Evolutionary conservation across 2,888 invertebrate species (phyloP).

Genomic region (Papilio gigon): DNA sequence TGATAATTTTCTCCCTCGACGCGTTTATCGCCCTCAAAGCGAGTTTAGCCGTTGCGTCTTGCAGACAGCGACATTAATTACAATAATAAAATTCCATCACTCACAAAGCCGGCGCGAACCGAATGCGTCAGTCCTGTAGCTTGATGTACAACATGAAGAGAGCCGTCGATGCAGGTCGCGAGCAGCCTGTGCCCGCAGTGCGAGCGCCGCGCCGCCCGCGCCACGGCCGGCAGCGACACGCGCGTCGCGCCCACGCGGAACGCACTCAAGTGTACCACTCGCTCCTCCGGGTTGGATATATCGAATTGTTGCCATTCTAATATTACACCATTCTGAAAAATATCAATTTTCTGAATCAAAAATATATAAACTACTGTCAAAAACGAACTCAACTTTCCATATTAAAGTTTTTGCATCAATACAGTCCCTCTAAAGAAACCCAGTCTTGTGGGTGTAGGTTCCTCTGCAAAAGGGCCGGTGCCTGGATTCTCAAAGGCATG

Average conservation of each 20-base stretch:
- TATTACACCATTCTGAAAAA: slow-evolving; percentile 65
- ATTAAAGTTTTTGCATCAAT: too few relatives aligned
- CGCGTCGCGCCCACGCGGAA: slow-evolving; percentile 80
- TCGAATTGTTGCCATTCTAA: slow-evolving; percentile 88
- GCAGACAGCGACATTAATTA: too few relatives aligned
- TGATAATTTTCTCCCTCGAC: too few relatives aligned
- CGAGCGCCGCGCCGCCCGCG: slow-evolving; percentile 83
- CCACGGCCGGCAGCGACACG: slow-evolving; percentile 80
- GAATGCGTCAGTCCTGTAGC: slow-evolving; percentile 88
- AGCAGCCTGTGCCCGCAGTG: slow-evolving; percentile 88
- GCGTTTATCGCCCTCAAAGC: too few relatives aligned
- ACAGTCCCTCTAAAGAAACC: too few relatives aligned
- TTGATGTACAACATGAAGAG: slow-evolving; percentile 90
- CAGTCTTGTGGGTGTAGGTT: too few relatives aligned
- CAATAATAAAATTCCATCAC: slow-evolving; percentile 52
- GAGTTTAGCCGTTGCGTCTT: too few relatives aligned
- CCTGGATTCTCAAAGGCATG: too few relatives aligned
- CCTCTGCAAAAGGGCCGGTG: too few relatives aligned
- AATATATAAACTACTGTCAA: too few relatives aligned
- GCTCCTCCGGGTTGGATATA: slow-evolving; percentile 84
- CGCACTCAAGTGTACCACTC: slow-evolving; percentile 68
- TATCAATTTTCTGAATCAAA: not conserved
- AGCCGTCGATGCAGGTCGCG: slow-evolving; percentile 92
- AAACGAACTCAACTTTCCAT: too few relatives aligned
- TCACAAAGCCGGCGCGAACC: slow-evolving; percentile 90